A percentile compares a stretch with the other conserved stretches of the same genome.
These are phyloP conservation scores for Tolmerus cingulatus DNA, from an alignment of 2,888 invertebrate species.

Conservation along the genomic window DNA sequence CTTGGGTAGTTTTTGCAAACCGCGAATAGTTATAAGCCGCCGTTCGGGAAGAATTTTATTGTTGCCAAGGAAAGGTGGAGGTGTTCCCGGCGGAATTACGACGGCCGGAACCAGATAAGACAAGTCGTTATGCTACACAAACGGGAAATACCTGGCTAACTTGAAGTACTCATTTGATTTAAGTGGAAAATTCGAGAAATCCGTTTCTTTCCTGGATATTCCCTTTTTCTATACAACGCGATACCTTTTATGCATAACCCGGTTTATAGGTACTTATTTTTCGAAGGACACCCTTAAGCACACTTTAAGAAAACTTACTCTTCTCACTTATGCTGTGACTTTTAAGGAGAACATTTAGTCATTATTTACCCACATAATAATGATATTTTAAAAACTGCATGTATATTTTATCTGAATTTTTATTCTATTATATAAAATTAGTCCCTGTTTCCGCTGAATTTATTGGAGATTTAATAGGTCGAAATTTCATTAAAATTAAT, in stretches of 20 bases:
- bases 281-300: too few species aligned
- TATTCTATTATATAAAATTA: too few species aligned
- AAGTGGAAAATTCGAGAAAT: not conserved
- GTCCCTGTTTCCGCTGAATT: too few species aligned
- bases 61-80: not conserved
- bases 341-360: too few species aligned
- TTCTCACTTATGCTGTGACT: too few species aligned
- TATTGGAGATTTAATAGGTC: too few species aligned
- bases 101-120: not conserved
- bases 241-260: not conserved
- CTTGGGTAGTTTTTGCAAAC: slow-evolving; percentile 6
- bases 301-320: too few species aligned
- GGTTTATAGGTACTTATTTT: too few species aligned
- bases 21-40: not conserved
- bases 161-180: not conserved
- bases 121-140: not conserved
- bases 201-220: not conserved
- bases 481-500: too few species aligned
- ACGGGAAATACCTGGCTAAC: not conserved
- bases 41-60: not conserved
- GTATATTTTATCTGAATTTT: too few species aligned
- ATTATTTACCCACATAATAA: too few species aligned
- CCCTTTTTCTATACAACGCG: not conserved
- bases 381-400: too few species aligned
- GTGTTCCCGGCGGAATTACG: not conserved